phyloP scores from a whole-genome alignment of 2,113 vertebrate genomes.

The Buteo buteo region DNA sequence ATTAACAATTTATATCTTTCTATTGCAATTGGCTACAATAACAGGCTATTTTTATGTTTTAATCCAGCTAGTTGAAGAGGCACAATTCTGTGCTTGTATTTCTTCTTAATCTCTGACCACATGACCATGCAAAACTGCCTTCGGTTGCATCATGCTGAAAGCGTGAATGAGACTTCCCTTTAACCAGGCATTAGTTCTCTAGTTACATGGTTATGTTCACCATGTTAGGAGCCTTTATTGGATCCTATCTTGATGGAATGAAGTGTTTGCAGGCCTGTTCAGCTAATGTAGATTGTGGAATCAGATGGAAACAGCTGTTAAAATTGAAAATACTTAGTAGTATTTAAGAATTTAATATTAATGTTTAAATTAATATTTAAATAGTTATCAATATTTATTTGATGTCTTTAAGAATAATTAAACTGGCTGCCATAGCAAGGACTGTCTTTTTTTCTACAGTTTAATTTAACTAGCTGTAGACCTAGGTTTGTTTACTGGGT shows the following conservation, averaged over 20 bases:
- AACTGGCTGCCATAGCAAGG: not conserved
- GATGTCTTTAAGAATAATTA: not conserved
- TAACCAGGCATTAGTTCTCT: not conserved
- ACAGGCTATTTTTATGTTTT: not conserved
- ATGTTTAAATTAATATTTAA: not conserved
- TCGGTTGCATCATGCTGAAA: not conserved
- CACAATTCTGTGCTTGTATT: not conserved
- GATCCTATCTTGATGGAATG: not conserved
- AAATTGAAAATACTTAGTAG: not conserved
- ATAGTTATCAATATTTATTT: not conserved
- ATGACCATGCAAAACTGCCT: not conserved
- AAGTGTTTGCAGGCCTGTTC: not conserved
- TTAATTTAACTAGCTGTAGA: not conserved
- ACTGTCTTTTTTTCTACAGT: not conserved
- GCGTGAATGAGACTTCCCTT: not conserved
- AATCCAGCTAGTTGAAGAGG: not conserved
- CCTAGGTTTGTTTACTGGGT: not conserved
- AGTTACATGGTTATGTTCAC: not conserved
- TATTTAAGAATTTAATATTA: not conserved
- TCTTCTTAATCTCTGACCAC: not conserved
- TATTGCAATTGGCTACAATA: not conserved
- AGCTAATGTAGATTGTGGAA: not conserved
- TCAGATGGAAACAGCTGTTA: not conserved
- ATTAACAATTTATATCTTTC: not conserved
- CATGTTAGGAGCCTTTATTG: not conserved